Percentiles rank a stretch among this genome's conserved stretches.
Evolutionary conservation across 2,113 vertebrate species (phyloP).

Genomic region (Corydoras sp.): DNA sequence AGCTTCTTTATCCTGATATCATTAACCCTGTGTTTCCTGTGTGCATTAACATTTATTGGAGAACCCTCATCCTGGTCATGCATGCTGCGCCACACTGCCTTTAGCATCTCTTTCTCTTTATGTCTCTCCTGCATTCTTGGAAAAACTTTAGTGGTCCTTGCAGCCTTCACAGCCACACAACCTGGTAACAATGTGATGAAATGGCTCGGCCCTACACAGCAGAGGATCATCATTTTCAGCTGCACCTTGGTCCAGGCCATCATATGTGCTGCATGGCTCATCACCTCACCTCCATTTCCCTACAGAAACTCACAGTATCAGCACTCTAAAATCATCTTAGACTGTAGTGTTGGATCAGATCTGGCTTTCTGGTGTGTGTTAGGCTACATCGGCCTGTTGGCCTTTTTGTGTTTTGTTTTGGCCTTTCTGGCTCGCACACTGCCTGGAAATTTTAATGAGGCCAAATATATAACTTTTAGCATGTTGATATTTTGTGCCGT

Average conservation of each 20-base stretch:
- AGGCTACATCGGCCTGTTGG: conserved; percentile 57
- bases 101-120: conserved; percentile 59
- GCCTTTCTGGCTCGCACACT: conserved; percentile 57
- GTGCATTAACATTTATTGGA: conserved; percentile 61
- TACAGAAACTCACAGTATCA: conserved; percentile 47
- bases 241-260: conserved; percentile 54
- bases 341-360: conserved; percentile 55
- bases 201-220: conserved; percentile 58
- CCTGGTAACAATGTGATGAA: conserved; percentile 60
- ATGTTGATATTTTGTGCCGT: conserved; percentile 70
- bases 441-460: conserved; percentile 69
- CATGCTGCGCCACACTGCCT: conserved; percentile 59
- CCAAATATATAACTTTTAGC: conserved; percentile 70
- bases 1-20: conserved; percentile 53
- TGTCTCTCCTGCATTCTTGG: conserved; percentile 62
- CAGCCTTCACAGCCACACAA: conserved; percentile 56
- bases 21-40: conserved; percentile 58
- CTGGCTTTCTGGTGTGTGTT: conserved; percentile 58
- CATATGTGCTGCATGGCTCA: conserved; percentile 58
- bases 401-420: conserved; percentile 49
- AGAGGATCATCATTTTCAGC: conserved; percentile 50
- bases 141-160: conserved; percentile 60
- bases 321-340: conserved; percentile 54
- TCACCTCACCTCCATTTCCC: conserved; percentile 50
- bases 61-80: conserved; percentile 58